These are phyloP conservation scores for Uria lomvia DNA, from an alignment of 2,113 vertebrate species.

Conservation along the genomic window DNA sequence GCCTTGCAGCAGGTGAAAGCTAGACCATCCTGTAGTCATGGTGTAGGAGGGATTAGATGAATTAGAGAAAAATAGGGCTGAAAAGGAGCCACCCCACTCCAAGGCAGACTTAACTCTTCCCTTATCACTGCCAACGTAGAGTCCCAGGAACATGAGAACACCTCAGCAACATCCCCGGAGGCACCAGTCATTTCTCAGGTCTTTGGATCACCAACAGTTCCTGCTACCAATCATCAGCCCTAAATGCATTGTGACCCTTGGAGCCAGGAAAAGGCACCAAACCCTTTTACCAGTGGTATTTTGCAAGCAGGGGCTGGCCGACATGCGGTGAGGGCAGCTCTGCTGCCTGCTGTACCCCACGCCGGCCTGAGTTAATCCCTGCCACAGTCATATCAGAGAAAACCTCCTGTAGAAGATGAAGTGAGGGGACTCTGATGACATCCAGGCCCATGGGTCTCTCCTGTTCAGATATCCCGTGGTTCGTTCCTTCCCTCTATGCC, in stretches of 20 bases:
- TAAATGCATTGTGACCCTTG: fast-evolving
- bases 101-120: background rate
- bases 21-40: background rate
- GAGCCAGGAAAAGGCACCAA: background rate
- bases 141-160: background rate
- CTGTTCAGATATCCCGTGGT: background rate
- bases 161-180: background rate
- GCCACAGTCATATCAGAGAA: background rate
- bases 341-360: background rate
- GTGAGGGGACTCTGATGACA: background rate
- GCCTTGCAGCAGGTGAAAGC: background rate
- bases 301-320: background rate
- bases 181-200: background rate
- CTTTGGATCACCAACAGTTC: background rate
- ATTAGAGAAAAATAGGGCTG: background rate
- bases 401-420: background rate
- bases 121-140: no score
- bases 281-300: background rate
- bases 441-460: background rate
- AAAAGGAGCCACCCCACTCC: background rate
- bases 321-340: background rate
- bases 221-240: background rate
- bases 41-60: background rate
- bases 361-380: background rate
- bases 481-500: background rate